Base-by-base conservation (phyloP, 1,140 invertebrate genomes). In the Leguminivora glycinivorella region DNA sequence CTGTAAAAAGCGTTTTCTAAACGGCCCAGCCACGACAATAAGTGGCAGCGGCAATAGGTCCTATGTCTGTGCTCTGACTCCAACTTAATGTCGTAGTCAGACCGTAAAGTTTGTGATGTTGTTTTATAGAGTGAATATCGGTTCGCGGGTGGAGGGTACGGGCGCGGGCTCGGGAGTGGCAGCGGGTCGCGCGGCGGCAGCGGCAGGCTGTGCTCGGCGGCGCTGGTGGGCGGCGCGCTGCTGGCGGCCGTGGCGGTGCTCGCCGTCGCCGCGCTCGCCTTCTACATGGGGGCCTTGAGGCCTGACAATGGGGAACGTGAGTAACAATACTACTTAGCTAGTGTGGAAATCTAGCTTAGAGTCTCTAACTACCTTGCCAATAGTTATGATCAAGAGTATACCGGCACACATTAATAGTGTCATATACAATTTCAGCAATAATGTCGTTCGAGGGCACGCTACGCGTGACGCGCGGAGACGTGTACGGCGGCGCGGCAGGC, bases 251-350 rank as follows among this genome's bases (percentile, higher is more conserved):
- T 96, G 4, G 94, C 94, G 0, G 95, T 96, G 12, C 87, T 96
- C 58, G 94, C 94, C 1, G 95, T 96, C 22, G 95, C 95, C 1
- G 95, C 94, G 34, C 92, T 96, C 2, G 95, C 95, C 31, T 92
- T 96, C 67, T 96, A 96, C 89, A 95, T 96, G 93, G 95, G 95
- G 77, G 92, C 93, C 74, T 92, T 93, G 29, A 90, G 92, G 69
- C 90, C 89, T 6, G 93, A 93, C 70, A 87, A 91, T 71, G 85
- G 92, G 60, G 91, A 92, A 83, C 90, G 89, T 92, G 70, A 90
- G 89, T 85, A 43, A 68, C 19, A 52, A 14, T 43, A 1, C 34
- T 7, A 43, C 34, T 14, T 12, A 38, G 12, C 34, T 38, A 38
- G 34, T 12, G 10, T 12, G 34, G 14, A 38, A 14, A 10, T 10